phyloP scores from a whole-genome alignment of 2,797 vertebrate species.

The Alectoris magna region DNA sequence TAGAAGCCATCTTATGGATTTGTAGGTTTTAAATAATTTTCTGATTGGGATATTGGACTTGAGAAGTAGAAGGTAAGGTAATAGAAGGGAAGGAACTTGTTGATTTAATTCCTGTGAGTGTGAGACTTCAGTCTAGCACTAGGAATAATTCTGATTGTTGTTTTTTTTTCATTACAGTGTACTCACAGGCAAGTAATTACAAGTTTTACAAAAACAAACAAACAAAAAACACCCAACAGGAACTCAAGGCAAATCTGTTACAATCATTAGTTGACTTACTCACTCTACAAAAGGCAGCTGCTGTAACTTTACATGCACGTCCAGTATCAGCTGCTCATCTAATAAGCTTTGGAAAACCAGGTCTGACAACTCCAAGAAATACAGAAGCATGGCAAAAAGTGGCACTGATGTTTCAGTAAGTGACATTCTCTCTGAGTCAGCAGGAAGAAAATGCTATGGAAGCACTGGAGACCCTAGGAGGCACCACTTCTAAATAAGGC shows the following conservation, averaged over 20 bases:
- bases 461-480: not conserved
- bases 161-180: not conserved
- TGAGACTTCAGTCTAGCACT: not conserved
- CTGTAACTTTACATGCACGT: not conserved
- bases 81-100: not conserved
- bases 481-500: not conserved
- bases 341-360: slow-evolving; percentile 28
- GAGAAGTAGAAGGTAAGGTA: not conserved
- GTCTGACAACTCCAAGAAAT: not conserved
- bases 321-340: slow-evolving; percentile 18
- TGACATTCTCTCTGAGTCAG: not conserved
- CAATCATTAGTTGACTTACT: not conserved
- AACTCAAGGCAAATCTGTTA: not conserved
- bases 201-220: not conserved
- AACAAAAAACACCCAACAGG: not conserved
- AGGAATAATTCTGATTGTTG: not conserved
- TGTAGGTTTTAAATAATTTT: slow-evolving; percentile 2
- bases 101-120: not conserved
- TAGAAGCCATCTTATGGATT: not conserved
- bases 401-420: slow-evolving; percentile 1
- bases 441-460: not conserved
- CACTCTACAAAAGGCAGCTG: not conserved
- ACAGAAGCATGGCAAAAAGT: not conserved
- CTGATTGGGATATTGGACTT: not conserved
- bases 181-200: not conserved